A percentile compares a stretch with the other conserved stretches of the same genome.
phyloP scores from a whole-genome alignment of 2,797 vertebrate genomes.

The Acanthurus leucopareius region DNA sequence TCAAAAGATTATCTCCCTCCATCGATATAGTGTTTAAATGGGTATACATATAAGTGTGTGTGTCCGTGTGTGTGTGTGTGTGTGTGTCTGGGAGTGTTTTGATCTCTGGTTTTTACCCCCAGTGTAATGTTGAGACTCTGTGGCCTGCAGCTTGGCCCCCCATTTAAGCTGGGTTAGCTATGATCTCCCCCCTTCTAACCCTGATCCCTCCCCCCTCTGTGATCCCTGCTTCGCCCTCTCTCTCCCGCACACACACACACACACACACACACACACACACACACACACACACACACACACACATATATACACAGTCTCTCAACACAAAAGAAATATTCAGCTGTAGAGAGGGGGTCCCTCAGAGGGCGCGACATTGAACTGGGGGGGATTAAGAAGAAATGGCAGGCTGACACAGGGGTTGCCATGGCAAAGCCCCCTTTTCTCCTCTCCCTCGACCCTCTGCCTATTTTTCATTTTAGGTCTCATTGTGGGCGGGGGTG shows the following conservation, averaged over 20 bases:
- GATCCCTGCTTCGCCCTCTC: constrained; percentile 42
- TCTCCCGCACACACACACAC: constrained; percentile 33
- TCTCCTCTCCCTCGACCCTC: constrained; percentile 70
- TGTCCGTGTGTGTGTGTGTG: constrained; percentile 26
- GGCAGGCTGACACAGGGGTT: constrained; percentile 83
- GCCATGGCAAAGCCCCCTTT: constrained; percentile 84
- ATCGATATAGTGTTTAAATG: constrained; percentile 68
- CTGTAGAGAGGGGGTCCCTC: constrained; percentile 79
- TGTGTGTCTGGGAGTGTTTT: constrained; percentile 53
- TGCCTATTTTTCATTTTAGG: constrained; percentile 78
- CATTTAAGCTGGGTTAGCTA: constrained; percentile 74
- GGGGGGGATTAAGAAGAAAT: constrained; percentile 84
- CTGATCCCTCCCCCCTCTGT: constrained; percentile 39
- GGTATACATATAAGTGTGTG: constrained; percentile 38
- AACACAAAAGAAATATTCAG: constrained; percentile 86
- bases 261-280: constrained; percentile 36
- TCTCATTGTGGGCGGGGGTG: constrained; percentile 71
- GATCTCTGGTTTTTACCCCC: constrained; percentile 70
- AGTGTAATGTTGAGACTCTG: constrained; percentile 77
- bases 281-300: constrained; percentile 43
- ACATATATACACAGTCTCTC: constrained; percentile 55
- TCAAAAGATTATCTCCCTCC: constrained; percentile 77
- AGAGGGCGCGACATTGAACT: constrained; percentile 80
- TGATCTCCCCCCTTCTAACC: constrained; percentile 65
- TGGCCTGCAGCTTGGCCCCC: constrained; percentile 68